A percentile compares a stretch with the other conserved stretches of the same genome.
Evolutionary conservation across 1,140 invertebrate species (phyloP).

Genomic region (Trichonephila inaurata): DNA sequence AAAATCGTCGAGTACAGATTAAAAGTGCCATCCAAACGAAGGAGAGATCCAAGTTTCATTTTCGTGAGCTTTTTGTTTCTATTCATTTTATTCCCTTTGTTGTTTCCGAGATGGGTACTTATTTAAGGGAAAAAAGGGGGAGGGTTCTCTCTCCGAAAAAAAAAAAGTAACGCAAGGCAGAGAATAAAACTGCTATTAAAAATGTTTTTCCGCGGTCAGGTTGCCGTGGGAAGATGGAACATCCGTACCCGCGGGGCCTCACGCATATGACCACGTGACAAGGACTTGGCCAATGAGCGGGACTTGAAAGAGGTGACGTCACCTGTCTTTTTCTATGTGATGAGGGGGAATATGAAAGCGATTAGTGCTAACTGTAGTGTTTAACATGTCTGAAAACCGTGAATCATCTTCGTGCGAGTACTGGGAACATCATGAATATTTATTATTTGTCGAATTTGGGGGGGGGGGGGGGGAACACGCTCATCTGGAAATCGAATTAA

Average conservation of each 20-base stretch:
- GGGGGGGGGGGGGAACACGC: neutral
- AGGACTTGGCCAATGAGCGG: slow-evolving; percentile 32
- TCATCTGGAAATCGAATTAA: neutral
- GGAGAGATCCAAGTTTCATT: slow-evolving; percentile 46
- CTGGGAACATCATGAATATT: slow-evolving; percentile 24
- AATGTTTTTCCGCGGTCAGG: slow-evolving; percentile 74
- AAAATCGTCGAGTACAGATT: slow-evolving; percentile 9
- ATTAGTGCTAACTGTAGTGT: slow-evolving; percentile 42
- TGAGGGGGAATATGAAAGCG: slow-evolving; percentile 47
- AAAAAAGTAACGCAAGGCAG: slow-evolving; percentile 24
- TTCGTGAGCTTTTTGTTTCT: slow-evolving; percentile 71
- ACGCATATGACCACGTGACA: slow-evolving; percentile 65
- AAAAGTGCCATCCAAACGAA: neutral
- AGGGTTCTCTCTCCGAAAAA: neutral
- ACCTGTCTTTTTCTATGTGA: slow-evolving; percentile 20
- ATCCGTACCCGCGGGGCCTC: slow-evolving; percentile 74
- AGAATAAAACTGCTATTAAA: slow-evolving; percentile 74
- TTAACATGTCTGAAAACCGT: slow-evolving; percentile 22
- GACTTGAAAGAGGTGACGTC: neutral
- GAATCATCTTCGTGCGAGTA: slow-evolving; percentile 13
- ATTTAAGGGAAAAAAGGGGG: slow-evolving; percentile 32
- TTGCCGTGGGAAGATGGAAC: slow-evolving; percentile 71
- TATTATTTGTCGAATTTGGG: neutral
- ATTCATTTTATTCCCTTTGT: slow-evolving; percentile 59
- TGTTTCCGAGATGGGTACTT: slow-evolving; percentile 33